phyloP scores from a whole-genome alignment of 1,140 invertebrate genomes.

The Drosophila sucinea region DNA sequence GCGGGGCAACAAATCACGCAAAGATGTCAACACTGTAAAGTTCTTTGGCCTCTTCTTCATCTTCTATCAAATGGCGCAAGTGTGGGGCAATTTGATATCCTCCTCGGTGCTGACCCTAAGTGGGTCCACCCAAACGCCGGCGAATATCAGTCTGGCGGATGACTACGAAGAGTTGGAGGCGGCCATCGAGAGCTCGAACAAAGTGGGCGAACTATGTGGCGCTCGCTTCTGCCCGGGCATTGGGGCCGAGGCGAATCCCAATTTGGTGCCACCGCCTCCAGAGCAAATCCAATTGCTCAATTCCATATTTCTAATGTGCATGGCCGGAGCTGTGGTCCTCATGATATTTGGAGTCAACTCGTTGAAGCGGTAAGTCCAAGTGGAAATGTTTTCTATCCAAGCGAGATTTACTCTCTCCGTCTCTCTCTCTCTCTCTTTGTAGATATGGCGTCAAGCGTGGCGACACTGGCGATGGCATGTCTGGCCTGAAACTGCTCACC shows the following conservation, averaged over 20 bases:
- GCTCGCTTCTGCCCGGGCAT: slow-evolving; percentile 89
- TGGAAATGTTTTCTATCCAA: too few relatives aligned
- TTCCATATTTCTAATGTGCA: slow-evolving; percentile 92
- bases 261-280: slow-evolving; percentile 87
- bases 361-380: slow-evolving; percentile 86
- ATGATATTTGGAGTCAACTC: slow-evolving; percentile 93
- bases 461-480: slow-evolving; percentile 72
- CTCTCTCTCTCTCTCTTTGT: background rate
- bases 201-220: slow-evolving; percentile 87
- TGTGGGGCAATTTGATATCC: slow-evolving; percentile 96
- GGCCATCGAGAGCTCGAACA: slow-evolving; percentile 34
- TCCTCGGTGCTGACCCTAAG: slow-evolving; percentile 85
- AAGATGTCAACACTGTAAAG: slow-evolving; percentile 93
- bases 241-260: slow-evolving; percentile 85
- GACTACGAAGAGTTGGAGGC: slow-evolving; percentile 38
- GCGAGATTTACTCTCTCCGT: background rate
- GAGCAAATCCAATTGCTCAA: slow-evolving; percentile 90
- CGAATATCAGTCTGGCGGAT: slow-evolving; percentile 36
- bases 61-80: slow-evolving; percentile 95
- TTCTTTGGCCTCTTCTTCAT: slow-evolving; percentile 99
- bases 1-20: slow-evolving; percentile 64
- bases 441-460: slow-evolving; percentile 76
- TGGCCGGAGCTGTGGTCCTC: slow-evolving; percentile 89
- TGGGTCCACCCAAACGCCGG: slow-evolving; percentile 20
- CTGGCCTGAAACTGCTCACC: slow-evolving; percentile 87